phyloP scores from a whole-genome alignment of 1,140 invertebrate species.

The Nixonia krombeini region DNA sequence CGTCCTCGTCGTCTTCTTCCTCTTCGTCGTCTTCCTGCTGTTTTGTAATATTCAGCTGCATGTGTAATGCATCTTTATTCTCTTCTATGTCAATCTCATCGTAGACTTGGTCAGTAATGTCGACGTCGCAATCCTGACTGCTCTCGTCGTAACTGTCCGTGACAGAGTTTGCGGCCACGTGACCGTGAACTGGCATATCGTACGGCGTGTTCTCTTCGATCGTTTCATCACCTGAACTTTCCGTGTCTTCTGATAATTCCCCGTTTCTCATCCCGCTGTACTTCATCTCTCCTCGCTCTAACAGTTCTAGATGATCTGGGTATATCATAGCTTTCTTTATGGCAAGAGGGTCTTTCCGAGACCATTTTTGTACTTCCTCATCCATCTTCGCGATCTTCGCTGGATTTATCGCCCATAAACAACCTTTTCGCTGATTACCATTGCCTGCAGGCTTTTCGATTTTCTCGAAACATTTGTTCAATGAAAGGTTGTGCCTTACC shows the following conservation, averaged over 20 bases:
- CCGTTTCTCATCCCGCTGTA: constrained; percentile 74
- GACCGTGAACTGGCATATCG: constrained; percentile 66
- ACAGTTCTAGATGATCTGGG: constrained; percentile 85
- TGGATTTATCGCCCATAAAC: constrained; percentile 97
- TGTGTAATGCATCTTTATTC: constrained; percentile 67
- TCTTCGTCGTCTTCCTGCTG: constrained; percentile 71
- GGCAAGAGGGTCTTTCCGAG: constrained; percentile 89
- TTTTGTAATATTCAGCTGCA: constrained; percentile 64
- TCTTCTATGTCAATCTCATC: constrained; percentile 73
- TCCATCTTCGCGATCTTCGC: constrained; percentile 96
- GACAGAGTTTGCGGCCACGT: constrained; percentile 70
- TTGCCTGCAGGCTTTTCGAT: constrained; percentile 92
- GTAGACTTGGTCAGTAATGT: constrained; percentile 68
- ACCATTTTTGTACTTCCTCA: constrained; percentile 97
- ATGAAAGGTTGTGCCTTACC: constrained; percentile 93
- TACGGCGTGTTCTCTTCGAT: constrained; percentile 70
- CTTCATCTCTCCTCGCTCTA: constrained; percentile 90
- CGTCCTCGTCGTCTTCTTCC: constrained; percentile 70
- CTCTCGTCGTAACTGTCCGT: constrained; percentile 73
- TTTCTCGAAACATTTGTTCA: constrained; percentile 99
- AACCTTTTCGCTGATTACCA: constrained; percentile 87
- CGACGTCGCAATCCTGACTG: constrained; percentile 74
- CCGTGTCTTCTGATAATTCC: constrained; percentile 68
- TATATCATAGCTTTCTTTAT: constrained; percentile 91
- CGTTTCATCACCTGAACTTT: constrained; percentile 65